Conservation (phyloP, 2,113 vertebrate genomes). For the Irena cyanogastra region DNA sequence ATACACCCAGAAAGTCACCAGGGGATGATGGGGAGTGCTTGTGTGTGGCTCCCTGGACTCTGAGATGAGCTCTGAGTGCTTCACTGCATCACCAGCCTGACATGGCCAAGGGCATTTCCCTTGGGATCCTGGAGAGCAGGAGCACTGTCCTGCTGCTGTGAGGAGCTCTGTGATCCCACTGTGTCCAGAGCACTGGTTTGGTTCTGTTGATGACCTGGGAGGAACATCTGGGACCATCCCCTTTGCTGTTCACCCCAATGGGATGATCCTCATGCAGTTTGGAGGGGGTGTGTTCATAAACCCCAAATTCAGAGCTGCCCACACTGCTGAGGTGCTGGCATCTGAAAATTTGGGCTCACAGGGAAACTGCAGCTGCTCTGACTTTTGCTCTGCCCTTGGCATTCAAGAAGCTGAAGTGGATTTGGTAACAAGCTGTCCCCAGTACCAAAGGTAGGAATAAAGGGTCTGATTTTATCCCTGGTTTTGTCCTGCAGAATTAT, state of each 20-base stretch:
- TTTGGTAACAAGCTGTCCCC: neutral
- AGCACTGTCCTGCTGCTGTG: neutral
- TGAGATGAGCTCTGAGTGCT: neutral
- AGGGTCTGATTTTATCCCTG: neutral
- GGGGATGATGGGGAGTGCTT: neutral
- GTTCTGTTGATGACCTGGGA: accelerated
- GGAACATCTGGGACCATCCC: neutral
- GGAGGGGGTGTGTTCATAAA: neutral
- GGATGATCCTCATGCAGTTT: accelerated
- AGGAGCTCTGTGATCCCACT: neutral
- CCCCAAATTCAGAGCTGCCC: neutral
- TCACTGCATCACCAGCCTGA: neutral
- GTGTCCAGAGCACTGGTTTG: neutral
- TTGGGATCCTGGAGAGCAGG: neutral
- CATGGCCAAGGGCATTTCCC: neutral
- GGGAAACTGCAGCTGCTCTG: neutral
- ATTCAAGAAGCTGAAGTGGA: neutral
- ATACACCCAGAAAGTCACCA: neutral
- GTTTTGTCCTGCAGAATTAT: neutral
- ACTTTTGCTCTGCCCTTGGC: neutral
- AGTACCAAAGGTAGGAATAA: neutral
- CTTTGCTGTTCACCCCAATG: neutral
- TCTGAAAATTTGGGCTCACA: neutral
- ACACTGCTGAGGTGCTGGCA: neutral
- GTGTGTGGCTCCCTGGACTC: neutral